phyloP scores from a whole-genome alignment of 2,113 vertebrate species.

The Sterna hirundo region DNA sequence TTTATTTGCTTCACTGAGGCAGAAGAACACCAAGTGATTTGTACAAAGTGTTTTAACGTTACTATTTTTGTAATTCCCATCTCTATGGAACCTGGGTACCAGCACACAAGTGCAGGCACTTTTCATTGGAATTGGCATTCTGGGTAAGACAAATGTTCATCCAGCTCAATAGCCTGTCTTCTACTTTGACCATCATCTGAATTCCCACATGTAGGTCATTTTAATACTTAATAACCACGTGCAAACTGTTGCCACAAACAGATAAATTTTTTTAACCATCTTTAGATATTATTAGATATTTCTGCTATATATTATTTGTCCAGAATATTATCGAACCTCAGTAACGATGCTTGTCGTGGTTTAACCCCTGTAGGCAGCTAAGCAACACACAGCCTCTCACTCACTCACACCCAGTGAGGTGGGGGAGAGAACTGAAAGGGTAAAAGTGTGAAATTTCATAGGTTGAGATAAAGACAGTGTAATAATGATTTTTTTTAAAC shows the following conservation, averaged over 20 bases:
- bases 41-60: conserved; percentile 2
- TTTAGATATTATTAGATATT: neutral
- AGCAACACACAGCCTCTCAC: neutral
- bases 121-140: neutral
- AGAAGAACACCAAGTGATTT: neutral
- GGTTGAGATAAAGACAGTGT: neutral
- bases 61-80: conserved; percentile 2
- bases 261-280: neutral
- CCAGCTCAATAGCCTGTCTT: neutral
- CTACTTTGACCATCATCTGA: neutral
- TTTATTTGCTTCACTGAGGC: neutral
- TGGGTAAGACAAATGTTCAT: neutral
- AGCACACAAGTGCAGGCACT: neutral
- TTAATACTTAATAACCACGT: neutral
- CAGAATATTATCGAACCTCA: neutral
- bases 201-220: neutral
- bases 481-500: neutral
- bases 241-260: neutral
- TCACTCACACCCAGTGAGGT: neutral
- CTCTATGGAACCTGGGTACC: neutral
- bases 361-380: neutral
- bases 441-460: neutral
- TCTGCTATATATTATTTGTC: neutral
- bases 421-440: neutral
- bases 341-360: neutral